Percentiles rank a stretch among this genome's conserved stretches.
Conservation (phyloP, 2,113 vertebrate genomes). For the Pterocles orientalis region DNA sequence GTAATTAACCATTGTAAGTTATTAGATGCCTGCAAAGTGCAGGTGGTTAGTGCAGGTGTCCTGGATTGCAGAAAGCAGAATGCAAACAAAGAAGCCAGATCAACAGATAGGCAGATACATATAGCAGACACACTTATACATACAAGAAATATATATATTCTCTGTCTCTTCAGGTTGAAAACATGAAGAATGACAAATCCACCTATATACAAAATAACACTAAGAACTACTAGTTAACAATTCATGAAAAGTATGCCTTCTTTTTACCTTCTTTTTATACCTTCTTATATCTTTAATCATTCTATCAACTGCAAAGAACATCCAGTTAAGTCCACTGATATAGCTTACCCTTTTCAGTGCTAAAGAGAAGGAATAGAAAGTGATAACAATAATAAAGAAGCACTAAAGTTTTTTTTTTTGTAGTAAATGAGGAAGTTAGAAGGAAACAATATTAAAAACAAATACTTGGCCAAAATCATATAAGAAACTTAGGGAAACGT, state of each 20-base stretch:
- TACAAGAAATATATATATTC: not conserved
- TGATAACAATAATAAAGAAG: not conserved
- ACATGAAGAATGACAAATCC: not conserved
- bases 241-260: not conserved
- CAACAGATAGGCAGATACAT: not conserved
- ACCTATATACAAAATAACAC: not conserved
- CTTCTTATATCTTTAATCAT: not conserved
- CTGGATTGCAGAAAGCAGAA: not conserved
- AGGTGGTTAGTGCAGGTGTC: not conserved
- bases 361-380: not conserved
- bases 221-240: not conserved
- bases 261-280: not conserved
- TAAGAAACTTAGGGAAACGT: not conserved
- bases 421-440: not conserved
- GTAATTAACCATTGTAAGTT: conserved; percentile 2
- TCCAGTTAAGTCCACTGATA: not conserved
- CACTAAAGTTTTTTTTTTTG: not conserved
- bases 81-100: not conserved
- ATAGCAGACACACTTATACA: fast-evolving
- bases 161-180: not conserved
- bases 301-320: not conserved
- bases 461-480: not conserved
- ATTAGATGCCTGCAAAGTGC: not conserved
- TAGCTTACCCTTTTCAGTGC: not conserved
- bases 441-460: not conserved